These are phyloP conservation scores for Cottoperca gobio DNA, from an alignment of 2,797 vertebrate genomes.

Conservation along the genomic window DNA sequence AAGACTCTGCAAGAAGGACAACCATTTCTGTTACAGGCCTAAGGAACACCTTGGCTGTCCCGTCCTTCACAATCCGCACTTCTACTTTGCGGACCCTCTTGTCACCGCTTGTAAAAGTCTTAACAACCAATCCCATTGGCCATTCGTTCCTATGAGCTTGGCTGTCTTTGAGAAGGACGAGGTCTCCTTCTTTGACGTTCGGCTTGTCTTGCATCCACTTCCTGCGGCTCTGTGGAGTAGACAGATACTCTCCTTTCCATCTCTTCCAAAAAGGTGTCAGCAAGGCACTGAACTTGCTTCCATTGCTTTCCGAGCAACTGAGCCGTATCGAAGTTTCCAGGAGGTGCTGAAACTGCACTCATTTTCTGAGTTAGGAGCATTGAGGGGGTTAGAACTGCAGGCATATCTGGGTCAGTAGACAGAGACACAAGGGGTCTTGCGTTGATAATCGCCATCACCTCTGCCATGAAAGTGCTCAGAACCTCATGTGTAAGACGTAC, in stretches of 20 bases:
- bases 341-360: background rate
- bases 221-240: background rate
- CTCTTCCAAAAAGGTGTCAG: slow-evolving; percentile 17
- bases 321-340: background rate
- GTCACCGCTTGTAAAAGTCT: background rate
- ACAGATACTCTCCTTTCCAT: slow-evolving; percentile 13
- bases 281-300: slow-evolving; percentile 6
- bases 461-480: slow-evolving; percentile 7
- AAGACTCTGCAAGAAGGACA: background rate
- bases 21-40: background rate
- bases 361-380: slow-evolving; percentile 9
- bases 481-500: slow-evolving; percentile 16
- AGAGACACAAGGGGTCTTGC: background rate
- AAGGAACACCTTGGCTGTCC: background rate
- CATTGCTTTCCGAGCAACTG: background rate
- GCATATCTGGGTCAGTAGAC: slow-evolving; percentile 3
- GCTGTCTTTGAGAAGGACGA: slow-evolving; percentile 12
- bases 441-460: background rate
- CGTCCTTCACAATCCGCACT: background rate
- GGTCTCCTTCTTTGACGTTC: slow-evolving; percentile 12
- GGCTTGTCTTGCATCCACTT: slow-evolving; percentile 3
- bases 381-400: background rate
- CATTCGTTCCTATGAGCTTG: too few relatives aligned
- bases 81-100: background rate
- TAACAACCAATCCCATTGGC: background rate